Percentiles rank a stretch among this genome's conserved stretches.
phyloP scores from a whole-genome alignment of 2,113 vertebrate species.

The Clupea harengus region DNA sequence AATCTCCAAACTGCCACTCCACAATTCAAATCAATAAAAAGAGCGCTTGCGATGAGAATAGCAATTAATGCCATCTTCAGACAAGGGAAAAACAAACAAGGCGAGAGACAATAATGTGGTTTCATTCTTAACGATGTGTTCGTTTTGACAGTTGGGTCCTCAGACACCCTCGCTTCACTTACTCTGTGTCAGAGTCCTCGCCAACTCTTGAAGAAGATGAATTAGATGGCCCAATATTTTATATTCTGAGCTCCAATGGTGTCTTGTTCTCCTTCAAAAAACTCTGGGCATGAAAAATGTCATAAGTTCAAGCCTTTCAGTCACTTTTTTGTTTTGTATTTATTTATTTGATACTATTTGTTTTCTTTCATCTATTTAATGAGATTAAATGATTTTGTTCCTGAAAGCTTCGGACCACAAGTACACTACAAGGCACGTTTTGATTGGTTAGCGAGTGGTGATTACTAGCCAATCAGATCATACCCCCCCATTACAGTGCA shows the following conservation, averaged over 20 bases:
- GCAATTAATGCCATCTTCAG: neutral
- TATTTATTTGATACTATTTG: constrained; percentile 7
- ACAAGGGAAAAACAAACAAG: neutral
- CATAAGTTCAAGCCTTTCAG: neutral
- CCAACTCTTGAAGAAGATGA: neutral
- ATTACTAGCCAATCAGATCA: neutral
- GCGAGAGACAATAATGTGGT: neutral
- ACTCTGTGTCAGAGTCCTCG: neutral
- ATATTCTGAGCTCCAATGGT: neutral
- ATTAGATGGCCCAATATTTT: neutral
- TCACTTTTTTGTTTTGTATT: neutral
- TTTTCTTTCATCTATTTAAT: constrained; percentile 10
- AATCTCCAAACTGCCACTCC: constrained; percentile 12
- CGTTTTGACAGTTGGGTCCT: neutral
- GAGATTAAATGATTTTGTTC: neutral
- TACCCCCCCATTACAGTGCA: neutral
- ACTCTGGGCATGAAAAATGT: neutral
- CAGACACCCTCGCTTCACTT: neutral
- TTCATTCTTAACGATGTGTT: neutral
- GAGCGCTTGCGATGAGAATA: neutral
- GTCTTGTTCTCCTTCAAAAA: neutral
- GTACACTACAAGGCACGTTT: neutral
- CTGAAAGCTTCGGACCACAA: neutral
- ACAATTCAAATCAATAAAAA: neutral
- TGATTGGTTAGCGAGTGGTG: neutral